Evolutionary conservation across 2,797 vertebrate genomes (phyloP), one percentile per base, ranked within the genome.

Genomic region (Nothura maculosa): DNA sequence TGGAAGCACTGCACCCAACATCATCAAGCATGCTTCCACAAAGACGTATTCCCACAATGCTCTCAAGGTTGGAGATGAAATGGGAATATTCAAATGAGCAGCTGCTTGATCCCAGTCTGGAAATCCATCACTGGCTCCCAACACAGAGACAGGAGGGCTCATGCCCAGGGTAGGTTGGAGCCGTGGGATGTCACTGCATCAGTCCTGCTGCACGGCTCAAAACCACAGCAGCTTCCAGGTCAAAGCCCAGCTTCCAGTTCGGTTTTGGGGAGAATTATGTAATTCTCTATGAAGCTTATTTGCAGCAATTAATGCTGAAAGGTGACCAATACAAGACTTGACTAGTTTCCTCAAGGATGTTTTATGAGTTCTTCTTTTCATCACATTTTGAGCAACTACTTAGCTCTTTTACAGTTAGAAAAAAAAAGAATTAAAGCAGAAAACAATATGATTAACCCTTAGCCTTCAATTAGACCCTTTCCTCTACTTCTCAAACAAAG

Each of bases 61-160:
- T 96, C 83, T 75, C 62, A 97, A 97, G 95, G 92, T 97, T 96
- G 93, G 92, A 97, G 97, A 96, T 73, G 93, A 97, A 98, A 97
- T 30, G 67, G 90, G 60, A 92, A 96, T 93, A 95, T 97, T 97
- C 97, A 95, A 97, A 97, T 85, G 93, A 97, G 93, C 89, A 98
- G 97, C 97, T 97, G 94, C 95, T 96, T 89, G 95, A 87, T 93
- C 96, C 80, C 85, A 94, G 96, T 79, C 93, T 94, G 91, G 55
- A 94, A 93, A 97, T 96, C 96, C 81, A 96, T 97, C 96, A 95
- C 63, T 89, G 48, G 81, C 91, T 96, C 28, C 81, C 68, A 47
- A 76, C 93, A 64, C 38, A n/a, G 63, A 61, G 52, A 81, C 3
- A 42, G 14, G 13, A 57, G 47, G 25, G 25, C 32, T 90, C 11